A percentile compares a stretch with the other conserved stretches of the same genome.
Conservation (phyloP, 1,140 invertebrate species). For the Cherax quadricarinatus region DNA sequence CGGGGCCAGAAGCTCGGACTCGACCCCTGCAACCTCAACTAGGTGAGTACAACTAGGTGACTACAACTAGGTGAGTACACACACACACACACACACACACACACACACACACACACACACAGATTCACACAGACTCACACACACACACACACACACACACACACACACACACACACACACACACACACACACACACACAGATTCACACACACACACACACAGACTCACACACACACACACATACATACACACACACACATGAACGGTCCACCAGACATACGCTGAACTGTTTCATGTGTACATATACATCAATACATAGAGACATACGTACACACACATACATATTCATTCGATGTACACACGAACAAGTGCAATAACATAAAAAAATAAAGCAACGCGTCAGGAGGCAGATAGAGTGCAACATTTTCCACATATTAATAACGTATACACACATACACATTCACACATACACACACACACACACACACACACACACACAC, state of each 20-base stretch:
- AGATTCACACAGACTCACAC: too few species aligned
- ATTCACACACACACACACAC: slow-evolving; percentile 27
- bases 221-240: slow-evolving; percentile 6
- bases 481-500: slow-evolving; percentile 9
- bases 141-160: too few species aligned
- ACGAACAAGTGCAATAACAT: background rate
- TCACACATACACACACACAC: background rate
- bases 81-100: too few species aligned
- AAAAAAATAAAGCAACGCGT: background rate
- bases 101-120: too few species aligned
- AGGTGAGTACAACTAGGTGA: too few species aligned
- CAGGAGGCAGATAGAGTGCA: background rate
- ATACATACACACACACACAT: slow-evolving; percentile 27
- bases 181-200: slow-evolving; percentile 5
- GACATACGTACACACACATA: background rate
- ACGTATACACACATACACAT: background rate
- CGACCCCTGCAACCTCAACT: too few species aligned
- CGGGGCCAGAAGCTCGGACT: too few species aligned
- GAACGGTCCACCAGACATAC: background rate
- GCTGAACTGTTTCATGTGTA: background rate
- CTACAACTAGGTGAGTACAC: too few species aligned
- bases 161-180: background rate
- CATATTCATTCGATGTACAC: background rate
- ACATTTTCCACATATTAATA: too few species aligned
- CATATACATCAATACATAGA: background rate